These are phyloP conservation scores for Sitta carolinensis DNA, from an alignment of 2,797 vertebrate species.

Conservation along the genomic window DNA sequence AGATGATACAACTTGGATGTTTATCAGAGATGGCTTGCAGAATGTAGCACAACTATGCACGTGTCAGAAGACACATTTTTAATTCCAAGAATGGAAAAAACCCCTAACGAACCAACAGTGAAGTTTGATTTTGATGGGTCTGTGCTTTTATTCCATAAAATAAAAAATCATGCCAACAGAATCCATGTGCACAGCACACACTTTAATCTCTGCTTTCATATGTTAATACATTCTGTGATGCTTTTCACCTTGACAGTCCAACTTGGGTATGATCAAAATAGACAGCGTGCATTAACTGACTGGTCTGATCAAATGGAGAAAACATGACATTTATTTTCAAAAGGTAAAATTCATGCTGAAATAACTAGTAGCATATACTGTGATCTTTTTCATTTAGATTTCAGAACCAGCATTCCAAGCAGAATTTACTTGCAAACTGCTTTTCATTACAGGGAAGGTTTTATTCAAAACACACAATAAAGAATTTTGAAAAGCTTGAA, in stretches of 20 bases:
- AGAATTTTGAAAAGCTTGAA: slow-evolving; percentile 29
- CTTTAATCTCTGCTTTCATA: slow-evolving; percentile 38
- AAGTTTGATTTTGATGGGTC: not conserved
- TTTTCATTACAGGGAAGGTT: not conserved
- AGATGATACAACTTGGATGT: not conserved
- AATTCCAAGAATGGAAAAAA: not conserved
- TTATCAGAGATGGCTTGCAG: not conserved
- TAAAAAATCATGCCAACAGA: not conserved
- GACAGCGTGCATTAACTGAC: not conserved
- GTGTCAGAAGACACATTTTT: not conserved
- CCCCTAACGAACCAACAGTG: accelerated
- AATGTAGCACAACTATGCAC: not conserved
- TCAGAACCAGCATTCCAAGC: not conserved
- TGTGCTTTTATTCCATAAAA: not conserved
- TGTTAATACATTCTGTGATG: not conserved
- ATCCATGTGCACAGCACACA: not conserved
- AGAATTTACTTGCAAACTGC: not conserved
- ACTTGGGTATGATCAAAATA: not conserved
- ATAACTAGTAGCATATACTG: not conserved
- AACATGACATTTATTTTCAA: slow-evolving; percentile 5
- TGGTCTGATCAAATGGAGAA: slow-evolving; percentile 17
- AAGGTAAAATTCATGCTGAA: not conserved
- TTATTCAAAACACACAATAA: not conserved
- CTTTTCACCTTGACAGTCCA: not conserved
- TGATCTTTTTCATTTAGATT: slow-evolving; percentile 24